Evolutionary conservation across 2,888 invertebrate species (phyloP).

Genomic region (Lomographa bimaculata): DNA sequence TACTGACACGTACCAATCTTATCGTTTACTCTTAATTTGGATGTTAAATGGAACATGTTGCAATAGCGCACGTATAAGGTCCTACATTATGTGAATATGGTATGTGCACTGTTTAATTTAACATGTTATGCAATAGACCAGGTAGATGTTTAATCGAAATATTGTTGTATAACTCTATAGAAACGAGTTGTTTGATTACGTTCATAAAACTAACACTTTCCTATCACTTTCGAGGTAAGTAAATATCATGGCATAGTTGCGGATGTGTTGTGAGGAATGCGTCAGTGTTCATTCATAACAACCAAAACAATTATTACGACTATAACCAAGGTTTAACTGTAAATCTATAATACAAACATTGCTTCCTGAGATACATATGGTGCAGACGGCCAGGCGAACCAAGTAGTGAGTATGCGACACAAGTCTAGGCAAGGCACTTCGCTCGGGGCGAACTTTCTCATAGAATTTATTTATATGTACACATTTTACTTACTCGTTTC

Average conservation of each 20-base stretch:
- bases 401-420: too few species aligned
- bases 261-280: constrained; percentile 3
- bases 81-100: constrained; percentile 11
- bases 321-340: too few species aligned
- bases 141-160: constrained; percentile 18
- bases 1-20: too few species aligned
- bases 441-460: constrained; percentile 57
- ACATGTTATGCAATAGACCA: constrained; percentile 19
- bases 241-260: constrained; percentile 32
- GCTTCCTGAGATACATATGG: constrained; percentile 4
- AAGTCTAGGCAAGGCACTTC: too few species aligned
- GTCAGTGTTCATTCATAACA: constrained; percentile 5
- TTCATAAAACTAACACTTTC: constrained; percentile 48
- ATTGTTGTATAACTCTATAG: constrained; percentile 37
- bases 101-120: constrained; percentile 13
- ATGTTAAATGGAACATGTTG: too few species aligned
- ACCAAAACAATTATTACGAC: constrained; percentile 19
- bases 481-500: constrained; percentile 10
- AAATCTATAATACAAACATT: too few species aligned
- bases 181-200: constrained; percentile 35
- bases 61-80: neutral
- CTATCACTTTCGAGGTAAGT: constrained; percentile 45
- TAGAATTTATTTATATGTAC: too few species aligned
- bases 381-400: too few species aligned
- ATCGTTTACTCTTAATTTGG: too few species aligned